Base-by-base conservation (phyloP, 2,888 invertebrate species). In the Bimastos eiseni region DNA sequence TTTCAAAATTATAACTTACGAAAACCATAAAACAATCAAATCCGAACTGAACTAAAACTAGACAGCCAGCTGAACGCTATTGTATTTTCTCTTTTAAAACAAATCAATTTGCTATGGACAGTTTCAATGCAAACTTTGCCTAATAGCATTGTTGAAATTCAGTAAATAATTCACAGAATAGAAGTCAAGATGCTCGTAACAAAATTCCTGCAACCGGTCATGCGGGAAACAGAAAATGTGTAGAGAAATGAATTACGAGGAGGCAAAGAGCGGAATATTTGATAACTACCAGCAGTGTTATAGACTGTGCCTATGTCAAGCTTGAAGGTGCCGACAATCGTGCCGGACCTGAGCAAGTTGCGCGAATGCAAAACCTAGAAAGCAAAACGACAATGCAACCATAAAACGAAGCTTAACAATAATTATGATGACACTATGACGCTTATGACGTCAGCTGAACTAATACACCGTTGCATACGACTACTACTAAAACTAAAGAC, bases 271-370 rank as follows among this genome's bases (percentile, higher is more conserved):
- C 86, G 37, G 33, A 90, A 36, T 37, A 89, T 8, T 84, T 55
- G 33, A 89, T 88, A 83, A 24, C 94, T 96, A 97, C 97, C 97
- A 94, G 96, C 96, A 93, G 96, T 96, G 94, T 96, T 96, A 95
- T 97, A 97, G 93, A 97, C 96, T 83, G 97, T 97, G 95, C 96
- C 96, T 93, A 97, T 96, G 95, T 97, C 97, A 96, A 96, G 96
- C 93, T 95, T 95, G 93, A 94, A 95, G 90, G 93, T 93, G 90
- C 95, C 98, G 95, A 98, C 96, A 93, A 97, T 96, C 96, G 97
- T 97, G 96, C 97, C 97, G 93, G 97, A 96, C 93, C 97, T 97
- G 94, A 97, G 96, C 94, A 97, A 96, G 96, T 97, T 97, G 94
- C 97, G 96, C 94, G 97, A 97, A 95, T 97, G 97, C 95, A 97